Conservation (phyloP, 2,888 invertebrate species). For the Lypha dubia region DNA sequence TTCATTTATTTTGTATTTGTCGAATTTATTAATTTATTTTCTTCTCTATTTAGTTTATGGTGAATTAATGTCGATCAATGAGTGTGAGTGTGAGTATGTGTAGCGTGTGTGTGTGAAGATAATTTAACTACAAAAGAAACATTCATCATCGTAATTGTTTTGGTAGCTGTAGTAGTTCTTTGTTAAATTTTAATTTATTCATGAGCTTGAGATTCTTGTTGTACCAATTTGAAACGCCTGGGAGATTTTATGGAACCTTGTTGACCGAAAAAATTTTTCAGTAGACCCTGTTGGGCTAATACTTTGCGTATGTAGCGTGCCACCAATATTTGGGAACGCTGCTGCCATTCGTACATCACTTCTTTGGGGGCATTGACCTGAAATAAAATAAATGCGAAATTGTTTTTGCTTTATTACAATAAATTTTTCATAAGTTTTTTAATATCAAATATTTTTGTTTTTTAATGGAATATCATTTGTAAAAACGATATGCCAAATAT, state of each 20-base stretch:
- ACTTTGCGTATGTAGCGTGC: slow-evolving; percentile 92
- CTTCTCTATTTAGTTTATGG: slow-evolving; percentile 1
- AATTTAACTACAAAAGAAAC: slow-evolving; percentile 57
- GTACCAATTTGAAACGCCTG: slow-evolving; percentile 93
- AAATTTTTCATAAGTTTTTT: too few species aligned
- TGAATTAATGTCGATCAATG: neutral
- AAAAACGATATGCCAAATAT: too few species aligned
- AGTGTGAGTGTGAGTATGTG: neutral
- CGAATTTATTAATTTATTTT: slow-evolving; percentile 22
- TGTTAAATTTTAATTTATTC: slow-evolving; percentile 85
- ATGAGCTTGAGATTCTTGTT: slow-evolving; percentile 95
- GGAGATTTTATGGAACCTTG: slow-evolving; percentile 94
- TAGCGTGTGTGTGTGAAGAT: slow-evolving; percentile 29
- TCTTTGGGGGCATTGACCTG: slow-evolving; percentile 94
- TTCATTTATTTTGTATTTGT: neutral
- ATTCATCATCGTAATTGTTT: neutral
- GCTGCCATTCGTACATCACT: slow-evolving; percentile 95
- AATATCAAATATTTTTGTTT: neutral
- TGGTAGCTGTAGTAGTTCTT: slow-evolving; percentile 26
- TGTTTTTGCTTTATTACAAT: neutral
- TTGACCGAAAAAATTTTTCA: slow-evolving; percentile 88
- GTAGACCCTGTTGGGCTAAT: slow-evolving; percentile 90
- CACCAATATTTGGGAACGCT: slow-evolving; percentile 93
- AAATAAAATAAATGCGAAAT: neutral
- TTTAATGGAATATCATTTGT: too few species aligned